Conservation (phyloP, 2,888 invertebrate genomes). For the Pandemis cinnamomeana region DNA sequence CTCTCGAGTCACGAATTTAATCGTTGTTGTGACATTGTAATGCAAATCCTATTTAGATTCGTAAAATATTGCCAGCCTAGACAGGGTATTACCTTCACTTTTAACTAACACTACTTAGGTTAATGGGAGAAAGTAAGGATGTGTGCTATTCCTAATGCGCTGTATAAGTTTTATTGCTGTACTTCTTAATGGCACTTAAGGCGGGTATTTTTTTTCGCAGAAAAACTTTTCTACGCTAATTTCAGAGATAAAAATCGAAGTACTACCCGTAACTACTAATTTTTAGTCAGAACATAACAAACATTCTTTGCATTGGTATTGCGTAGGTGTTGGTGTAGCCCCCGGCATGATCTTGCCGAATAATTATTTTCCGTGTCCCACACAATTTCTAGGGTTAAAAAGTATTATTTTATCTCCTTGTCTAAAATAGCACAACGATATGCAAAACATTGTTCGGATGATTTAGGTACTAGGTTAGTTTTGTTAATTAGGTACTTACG, state of each 20-base stretch:
- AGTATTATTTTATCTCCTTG: neutral
- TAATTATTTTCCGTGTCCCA: neutral
- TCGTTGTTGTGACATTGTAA: constrained; percentile 42
- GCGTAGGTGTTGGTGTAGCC: neutral
- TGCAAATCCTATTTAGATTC: constrained; percentile 37
- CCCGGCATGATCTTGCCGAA: neutral
- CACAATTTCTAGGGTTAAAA: neutral
- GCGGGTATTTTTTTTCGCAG: neutral
- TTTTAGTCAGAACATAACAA: neutral
- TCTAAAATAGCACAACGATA: neutral
- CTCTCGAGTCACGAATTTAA: constrained; percentile 42
- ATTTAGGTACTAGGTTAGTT: neutral
- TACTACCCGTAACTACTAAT: neutral
- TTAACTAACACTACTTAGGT: constrained; percentile 26
- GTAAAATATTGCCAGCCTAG: constrained; percentile 34
- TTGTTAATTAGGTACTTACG: constrained; percentile 23
- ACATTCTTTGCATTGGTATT: neutral
- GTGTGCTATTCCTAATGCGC: neutral
- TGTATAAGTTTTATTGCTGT: constrained; percentile 2
- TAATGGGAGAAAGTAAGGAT: constrained; percentile 36
- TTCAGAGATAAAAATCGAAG: neutral
- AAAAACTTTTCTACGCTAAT: neutral
- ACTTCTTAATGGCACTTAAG: neutral
- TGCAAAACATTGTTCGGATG: neutral
- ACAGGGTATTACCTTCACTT: constrained; percentile 10